Evolutionary conservation across 2,888 invertebrate genomes (phyloP), one percentile per base, ranked within the genome.

Genomic region (Leistus spinibarbis): DNA sequence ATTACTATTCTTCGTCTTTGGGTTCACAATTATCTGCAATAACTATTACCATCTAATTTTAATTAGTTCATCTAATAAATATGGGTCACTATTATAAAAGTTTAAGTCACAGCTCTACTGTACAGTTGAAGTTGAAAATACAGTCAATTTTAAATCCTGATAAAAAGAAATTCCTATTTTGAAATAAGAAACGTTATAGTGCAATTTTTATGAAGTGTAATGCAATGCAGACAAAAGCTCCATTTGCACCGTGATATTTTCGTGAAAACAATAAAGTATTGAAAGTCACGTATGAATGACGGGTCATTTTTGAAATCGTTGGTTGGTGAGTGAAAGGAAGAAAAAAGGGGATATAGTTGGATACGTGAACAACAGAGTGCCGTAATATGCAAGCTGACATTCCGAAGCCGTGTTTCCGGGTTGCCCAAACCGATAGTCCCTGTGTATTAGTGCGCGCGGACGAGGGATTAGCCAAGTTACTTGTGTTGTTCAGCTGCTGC

Each of bases 391-490:
- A 40, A 57, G 10, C 40, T 17, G 16, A 65, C 54, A 54, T 53
- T 64, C 22, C 23, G n/a, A 64, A 64, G 24, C 64, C 23, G 64
- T 64, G 27, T 64, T 64, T 64, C 64, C 64, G 64, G 64, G 24
- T 64, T 16, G 23, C 64, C 24, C 40, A 40, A 27, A 40, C 40
- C 23, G 23, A 20, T 22, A 63, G 17, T 22, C n/a, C 22, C 23
- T 16, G 57, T 17, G 63, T 19, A 63, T 40, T 40, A 40, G 40
- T 40, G 40, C 40, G 40, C 40, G 40, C 13, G 40, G 40, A 40
- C 40, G 40, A 40, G 40, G 40, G 40, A 40, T 40, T 40, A 40
- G 40, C 4, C 40, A 40, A 40, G 40, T 40, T 10, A 40, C 40
- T 64, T 24, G 20, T 64, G 23, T 27, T 64, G 27, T 64, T 27